Evolutionary conservation across 2,113 vertebrate species (phyloP), one percentile per base, ranked within the genome.

Genomic region (Patagioenas fasciata): DNA sequence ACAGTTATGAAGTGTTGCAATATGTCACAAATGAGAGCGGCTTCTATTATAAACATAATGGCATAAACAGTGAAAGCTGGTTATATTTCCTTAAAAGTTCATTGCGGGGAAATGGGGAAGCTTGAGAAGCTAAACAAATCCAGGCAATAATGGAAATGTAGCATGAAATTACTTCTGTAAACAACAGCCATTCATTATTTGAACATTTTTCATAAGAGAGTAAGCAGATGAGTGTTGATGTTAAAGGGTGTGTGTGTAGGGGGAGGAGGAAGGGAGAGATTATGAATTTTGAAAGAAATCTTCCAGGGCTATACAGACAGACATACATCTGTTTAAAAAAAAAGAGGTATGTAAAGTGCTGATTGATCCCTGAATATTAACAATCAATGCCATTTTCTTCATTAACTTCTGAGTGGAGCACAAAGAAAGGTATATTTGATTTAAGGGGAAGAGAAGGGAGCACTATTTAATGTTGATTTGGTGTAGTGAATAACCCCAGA

Each of bases 131-230:
- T 98, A 98, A 99, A 99, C 98, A 99, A 99, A 99, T 99, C 99
- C 98, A 98, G 97, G 98, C 98, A 99, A 99, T 99, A 99, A 99
- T 99, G 99, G 99, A 99, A 99, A 99, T 99, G 99, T 99, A 99
- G 99, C 98, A 99, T 99, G 99, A 99, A 99, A 99, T 99, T 99
- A 99, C 98, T 98, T 98, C 98, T 98, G 98, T 99, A 99, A 99
- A 99, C 99, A 99, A 99, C 98, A 99, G 97, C 96, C 98, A 99
- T 99, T 99, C 98, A 99, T 99, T 99, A 99, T 97, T 97, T 97
- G 98, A 99, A 99, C 98, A 99, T 98, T 98, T 98, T 98, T 98
- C 98, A 98, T 98, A 98, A 98, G 97, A 97, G 97, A 98, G 97
- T 97, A 97, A 95, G 98, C 97, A 97, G 97, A 97, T 80, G 95